phyloP scores from a whole-genome alignment of 2,888 invertebrate genomes.

The Ophion costatus region DNA sequence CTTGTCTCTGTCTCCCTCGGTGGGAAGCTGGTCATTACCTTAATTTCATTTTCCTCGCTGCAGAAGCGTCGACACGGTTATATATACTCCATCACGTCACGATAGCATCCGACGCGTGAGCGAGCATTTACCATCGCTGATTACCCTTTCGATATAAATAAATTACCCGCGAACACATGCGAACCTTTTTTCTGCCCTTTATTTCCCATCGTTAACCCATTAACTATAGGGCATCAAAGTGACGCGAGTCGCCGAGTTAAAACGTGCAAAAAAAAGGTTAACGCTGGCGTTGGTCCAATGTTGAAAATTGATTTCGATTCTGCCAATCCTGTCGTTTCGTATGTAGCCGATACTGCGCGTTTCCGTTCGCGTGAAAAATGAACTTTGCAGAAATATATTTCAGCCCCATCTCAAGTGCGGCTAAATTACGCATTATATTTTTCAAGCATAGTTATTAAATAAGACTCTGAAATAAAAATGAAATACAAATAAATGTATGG shows the following conservation, averaged over 20 bases:
- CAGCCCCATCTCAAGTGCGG: background rate
- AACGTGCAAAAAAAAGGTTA: background rate
- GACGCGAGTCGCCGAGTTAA: background rate
- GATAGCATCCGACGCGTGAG: slow-evolving; percentile 48
- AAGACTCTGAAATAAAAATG: background rate
- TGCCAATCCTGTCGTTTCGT: background rate
- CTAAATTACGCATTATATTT: background rate
- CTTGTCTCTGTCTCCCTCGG: slow-evolving; percentile 24
- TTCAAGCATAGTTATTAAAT: background rate
- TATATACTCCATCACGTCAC: slow-evolving; percentile 22
- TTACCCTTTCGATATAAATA: slow-evolving; percentile 61
- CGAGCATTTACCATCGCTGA: slow-evolving; percentile 58
- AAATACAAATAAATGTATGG: no score
- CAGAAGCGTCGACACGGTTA: slow-evolving; percentile 25
- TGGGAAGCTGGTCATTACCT: slow-evolving; percentile 57
- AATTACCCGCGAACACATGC: slow-evolving; percentile 36
- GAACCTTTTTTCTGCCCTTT: slow-evolving; percentile 6
- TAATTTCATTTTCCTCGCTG: slow-evolving; percentile 54
- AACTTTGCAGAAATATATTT: background rate
- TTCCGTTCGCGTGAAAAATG: background rate
- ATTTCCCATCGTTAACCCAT: slow-evolving; percentile 22
- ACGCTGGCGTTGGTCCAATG: background rate
- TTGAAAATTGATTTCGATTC: background rate
- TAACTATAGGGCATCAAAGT: background rate
- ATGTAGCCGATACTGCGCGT: background rate